Conservation (phyloP, 1,140 invertebrate species). For the Temnothorax curvispinosus region DNA sequence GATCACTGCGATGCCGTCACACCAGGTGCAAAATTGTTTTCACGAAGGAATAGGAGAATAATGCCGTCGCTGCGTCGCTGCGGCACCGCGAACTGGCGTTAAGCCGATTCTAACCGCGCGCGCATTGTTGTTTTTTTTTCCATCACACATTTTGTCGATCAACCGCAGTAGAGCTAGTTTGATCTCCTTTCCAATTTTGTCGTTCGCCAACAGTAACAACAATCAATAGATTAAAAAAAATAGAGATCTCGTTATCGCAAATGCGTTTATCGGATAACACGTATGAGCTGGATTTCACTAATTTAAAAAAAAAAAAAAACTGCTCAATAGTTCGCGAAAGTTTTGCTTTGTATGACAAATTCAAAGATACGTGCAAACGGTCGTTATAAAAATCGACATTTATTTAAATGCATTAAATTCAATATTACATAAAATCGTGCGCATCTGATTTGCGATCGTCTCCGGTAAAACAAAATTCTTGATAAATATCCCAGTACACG, state of each 20-base stretch:
- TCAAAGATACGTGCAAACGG: neutral
- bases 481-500: slow-evolving; percentile 32
- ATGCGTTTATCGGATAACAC: neutral
- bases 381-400: slow-evolving; percentile 9
- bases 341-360: neutral
- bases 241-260: neutral
- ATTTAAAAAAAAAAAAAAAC: slow-evolving; percentile 39
- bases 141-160: slow-evolving; percentile 41
- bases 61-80: neutral
- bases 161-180: slow-evolving; percentile 25
- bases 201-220: neutral
- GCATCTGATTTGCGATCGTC: neutral
- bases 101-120: slow-evolving; percentile 45
- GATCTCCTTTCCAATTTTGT: slow-evolving; percentile 50
- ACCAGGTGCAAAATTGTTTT: slow-evolving; percentile 50
- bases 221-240: slow-evolving; percentile 9
- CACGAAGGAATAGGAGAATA: slow-evolving; percentile 47
- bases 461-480: neutral
- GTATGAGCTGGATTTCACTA: slow-evolving; percentile 18
- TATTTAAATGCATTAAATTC: slow-evolving; percentile 42
- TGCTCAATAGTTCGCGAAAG: slow-evolving; percentile 1
- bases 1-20: slow-evolving; percentile 30
- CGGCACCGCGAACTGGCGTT: slow-evolving; percentile 25
- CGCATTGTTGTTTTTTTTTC: slow-evolving; percentile 40
- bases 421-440: neutral